Evolutionary conservation across 2,797 vertebrate genomes (phyloP).

Genomic region (Eupleurogrammus muticus): DNA sequence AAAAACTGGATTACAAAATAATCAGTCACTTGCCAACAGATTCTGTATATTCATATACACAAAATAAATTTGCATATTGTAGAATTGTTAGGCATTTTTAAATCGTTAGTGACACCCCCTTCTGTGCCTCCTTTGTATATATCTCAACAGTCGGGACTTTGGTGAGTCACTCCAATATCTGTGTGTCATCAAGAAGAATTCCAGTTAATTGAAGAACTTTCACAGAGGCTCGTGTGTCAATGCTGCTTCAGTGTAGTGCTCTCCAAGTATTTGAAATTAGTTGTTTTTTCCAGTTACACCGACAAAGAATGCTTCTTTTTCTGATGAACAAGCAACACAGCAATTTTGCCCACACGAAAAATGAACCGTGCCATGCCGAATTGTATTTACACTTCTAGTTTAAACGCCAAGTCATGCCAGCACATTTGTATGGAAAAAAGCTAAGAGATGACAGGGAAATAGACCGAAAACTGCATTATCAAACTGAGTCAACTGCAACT

Average conservation of each 20-base stretch:
- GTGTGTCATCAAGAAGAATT: not conserved
- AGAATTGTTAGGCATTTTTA: no score
- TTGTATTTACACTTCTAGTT: no score
- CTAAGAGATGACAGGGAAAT: not conserved
- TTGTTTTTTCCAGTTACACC: slow-evolving; percentile 26
- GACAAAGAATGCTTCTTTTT: slow-evolving; percentile 23
- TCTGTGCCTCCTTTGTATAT: not conserved
- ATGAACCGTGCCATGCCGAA: no score
- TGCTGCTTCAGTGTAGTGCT: slow-evolving; percentile 6
- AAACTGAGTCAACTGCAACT: not conserved
- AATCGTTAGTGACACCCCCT: not conserved
- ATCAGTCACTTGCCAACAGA: no score
- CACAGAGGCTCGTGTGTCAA: not conserved
- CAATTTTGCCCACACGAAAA: no score
- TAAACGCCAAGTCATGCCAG: no score
- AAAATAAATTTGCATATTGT: no score
- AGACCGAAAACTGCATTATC: not conserved
- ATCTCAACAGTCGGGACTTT: slow-evolving; percentile 3
- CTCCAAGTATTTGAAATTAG: slow-evolving; percentile 14
- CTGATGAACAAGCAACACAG: slow-evolving; percentile 2
- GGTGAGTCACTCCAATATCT: not conserved
- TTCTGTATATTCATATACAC: no score
- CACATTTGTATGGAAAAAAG: no score
- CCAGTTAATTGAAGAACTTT: not conserved
- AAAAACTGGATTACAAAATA: no score